Base-by-base conservation (phyloP, 2,797 vertebrate species). In the Neoniphon sammara region DNA sequence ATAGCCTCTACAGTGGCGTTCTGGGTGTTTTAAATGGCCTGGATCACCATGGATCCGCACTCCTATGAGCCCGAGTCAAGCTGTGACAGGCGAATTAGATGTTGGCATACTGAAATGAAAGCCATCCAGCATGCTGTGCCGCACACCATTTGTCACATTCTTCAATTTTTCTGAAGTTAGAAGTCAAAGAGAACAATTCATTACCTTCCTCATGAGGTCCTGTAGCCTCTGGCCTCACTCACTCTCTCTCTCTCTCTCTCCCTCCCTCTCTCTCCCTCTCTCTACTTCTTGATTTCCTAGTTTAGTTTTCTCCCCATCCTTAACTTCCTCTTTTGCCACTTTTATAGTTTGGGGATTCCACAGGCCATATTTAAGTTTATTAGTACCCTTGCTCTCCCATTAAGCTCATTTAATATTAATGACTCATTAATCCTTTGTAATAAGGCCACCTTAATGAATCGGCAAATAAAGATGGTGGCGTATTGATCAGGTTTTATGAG, bases 401-500 rank as follows among this genome's bases (percentile, higher is more conserved):
- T 91, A 87, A 91, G 76, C 78, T 92, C 83, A 90, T 92, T 88
- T 91, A 93, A 90, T 90, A 92, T 92, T 88, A 91, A 92, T 89
- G 88, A 76, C 70, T 80, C 85, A 91, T 94, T 89, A 85, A 84
- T 91, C 88, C 91, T 88, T 42, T 61, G 84, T 91, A 91, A 92
- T 90, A 89, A 93, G 87, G 89, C 89, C 87, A 84, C 88, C 53
- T 79, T 93, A 94, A 94, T 93, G 89, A 93, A 94, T 93, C 87
- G 85, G 87, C 74, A 90, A 93, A 92, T 93, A 91, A 92, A 89
- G 90, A 90, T 89, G 88, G 90, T 75, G 81, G 83, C 63, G 76
- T 92, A 92, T 93, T 87, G 90, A 94, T 93, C 81, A 47, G 87
- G 61, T 86, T 93, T 91, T 90, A 90, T 88, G 85, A 93, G 91